A percentile compares a stretch with the other conserved stretches of the same genome.
phyloP scores from a whole-genome alignment of 2,797 vertebrate species.

The Anguilla obscura region DNA sequence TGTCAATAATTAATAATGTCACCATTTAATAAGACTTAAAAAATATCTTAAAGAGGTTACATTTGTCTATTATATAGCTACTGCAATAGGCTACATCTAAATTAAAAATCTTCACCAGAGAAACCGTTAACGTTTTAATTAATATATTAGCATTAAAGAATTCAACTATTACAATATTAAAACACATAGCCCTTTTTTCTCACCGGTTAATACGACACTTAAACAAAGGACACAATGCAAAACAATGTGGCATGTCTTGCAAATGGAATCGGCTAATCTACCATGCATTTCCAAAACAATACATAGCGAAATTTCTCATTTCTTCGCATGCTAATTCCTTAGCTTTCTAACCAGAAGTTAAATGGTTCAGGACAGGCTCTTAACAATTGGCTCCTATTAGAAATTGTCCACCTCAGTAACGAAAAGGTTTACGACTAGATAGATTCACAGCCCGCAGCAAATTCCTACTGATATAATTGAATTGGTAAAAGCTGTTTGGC shows the following conservation, averaged over 20 bases:
- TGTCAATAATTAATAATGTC: not conserved
- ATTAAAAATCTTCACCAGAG: not conserved
- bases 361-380: not conserved
- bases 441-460: not conserved
- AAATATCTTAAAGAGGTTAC: not conserved
- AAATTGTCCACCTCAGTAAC: not conserved
- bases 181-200: not conserved
- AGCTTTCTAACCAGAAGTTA: constrained; percentile 4
- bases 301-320: not conserved
- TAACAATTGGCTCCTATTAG: not conserved
- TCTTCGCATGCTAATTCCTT: not conserved
- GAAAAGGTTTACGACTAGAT: not conserved
- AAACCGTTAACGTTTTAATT: not conserved
- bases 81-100: not conserved
- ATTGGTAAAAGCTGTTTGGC: not conserved
- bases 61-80: not conserved
- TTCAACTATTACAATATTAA: not conserved
- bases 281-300: not conserved
- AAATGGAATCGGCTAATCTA: not conserved
- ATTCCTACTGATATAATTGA: not conserved
- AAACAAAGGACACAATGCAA: not conserved
- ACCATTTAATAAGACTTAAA: not conserved
- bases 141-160: not conserved
- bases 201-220: not conserved
- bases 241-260: not conserved